Base-by-base conservation (phyloP, 2,113 vertebrate species). In the Odontophorus gujanensis region DNA sequence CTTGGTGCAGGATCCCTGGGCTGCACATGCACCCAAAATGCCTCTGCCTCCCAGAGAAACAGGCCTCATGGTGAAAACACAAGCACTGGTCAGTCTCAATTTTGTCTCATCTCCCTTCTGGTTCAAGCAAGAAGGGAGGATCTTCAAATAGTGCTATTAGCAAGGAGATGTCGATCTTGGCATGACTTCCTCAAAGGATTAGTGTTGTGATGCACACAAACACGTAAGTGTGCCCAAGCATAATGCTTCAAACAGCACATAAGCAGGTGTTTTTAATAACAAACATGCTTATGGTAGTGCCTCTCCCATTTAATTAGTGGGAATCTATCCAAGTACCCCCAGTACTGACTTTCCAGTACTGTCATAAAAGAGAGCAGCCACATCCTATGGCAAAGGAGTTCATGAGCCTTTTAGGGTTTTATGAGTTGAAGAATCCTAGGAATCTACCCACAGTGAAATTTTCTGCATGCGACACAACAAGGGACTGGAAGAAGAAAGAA, bases 101-200 rank as follows among this genome's bases (percentile, higher is more conserved):
- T 14, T 69, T 21, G 21, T 40, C 32, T 51, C n/a, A 58, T 22
- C 9, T 14, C 3, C 0, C 36, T 53, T 61, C 3, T 0, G 0
- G 45, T 5, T 7, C 19, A 71, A 47, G 30, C 2, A 2, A 69
- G 59, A 53, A 28, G 6, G 50, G 5, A 87, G 9, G 24, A 36
- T 38, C 80, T 66, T 43, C n/a, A 73, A 6, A n/a, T 30, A 7
- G 0, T 7, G 28, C 26, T 45, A 62, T 69, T 83, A 9, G 50
- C 6, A n/a, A 25, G 32, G 28, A 40, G 32, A 55, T 9, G 19
- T 7, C 7, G 20, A 88, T 30, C 59, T 62, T n/a, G 22, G 7
- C 1, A 0, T 2, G 9, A 19, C 50, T 57, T 82, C n/a, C 63
- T 73, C 55, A 28, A 57, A 74, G 63, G 45, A 19, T 10, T 28